Evolutionary conservation across 2,888 invertebrate species (phyloP).

Genomic region (Plutella xylostella): DNA sequence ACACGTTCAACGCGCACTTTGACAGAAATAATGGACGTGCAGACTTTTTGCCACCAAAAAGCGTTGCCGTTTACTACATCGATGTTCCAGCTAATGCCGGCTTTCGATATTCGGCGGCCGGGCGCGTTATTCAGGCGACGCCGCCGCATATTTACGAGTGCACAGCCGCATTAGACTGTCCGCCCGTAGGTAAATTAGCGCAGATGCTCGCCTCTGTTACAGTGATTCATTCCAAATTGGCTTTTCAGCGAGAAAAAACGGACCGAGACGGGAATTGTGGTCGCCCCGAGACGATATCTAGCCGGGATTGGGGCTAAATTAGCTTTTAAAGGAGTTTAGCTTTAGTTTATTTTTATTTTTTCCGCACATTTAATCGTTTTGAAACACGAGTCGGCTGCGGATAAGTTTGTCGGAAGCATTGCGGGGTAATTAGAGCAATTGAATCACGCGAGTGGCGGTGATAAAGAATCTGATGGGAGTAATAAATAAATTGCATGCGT

Average conservation of each 20-base stretch:
- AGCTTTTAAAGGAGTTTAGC: conserved; percentile 54
- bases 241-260: conserved; percentile 63
- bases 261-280: conserved; percentile 33
- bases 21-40: neutral
- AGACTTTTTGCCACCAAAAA: neutral
- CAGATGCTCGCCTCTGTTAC: conserved; percentile 67
- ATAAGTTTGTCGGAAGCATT: neutral
- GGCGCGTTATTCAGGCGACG: conserved; percentile 43
- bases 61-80: conserved; percentile 1
- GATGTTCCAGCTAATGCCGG: conserved; percentile 46
- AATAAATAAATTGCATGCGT: conserved; percentile 44
- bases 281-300: conserved; percentile 44
- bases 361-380: neutral
- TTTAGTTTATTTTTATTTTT: conserved; percentile 27
- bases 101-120: conserved; percentile 68
- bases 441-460: neutral
- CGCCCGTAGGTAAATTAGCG: conserved; percentile 70
- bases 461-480: conserved; percentile 21
- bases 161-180: conserved; percentile 68
- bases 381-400: neutral
- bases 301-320: conserved; percentile 44
- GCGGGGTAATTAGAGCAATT: neutral
- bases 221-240: conserved; percentile 70
- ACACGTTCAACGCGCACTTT: neutral
- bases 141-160: conserved; percentile 52